Evolutionary conservation across 2,797 vertebrate species (phyloP).

Genomic region (Carduelis carduelis): DNA sequence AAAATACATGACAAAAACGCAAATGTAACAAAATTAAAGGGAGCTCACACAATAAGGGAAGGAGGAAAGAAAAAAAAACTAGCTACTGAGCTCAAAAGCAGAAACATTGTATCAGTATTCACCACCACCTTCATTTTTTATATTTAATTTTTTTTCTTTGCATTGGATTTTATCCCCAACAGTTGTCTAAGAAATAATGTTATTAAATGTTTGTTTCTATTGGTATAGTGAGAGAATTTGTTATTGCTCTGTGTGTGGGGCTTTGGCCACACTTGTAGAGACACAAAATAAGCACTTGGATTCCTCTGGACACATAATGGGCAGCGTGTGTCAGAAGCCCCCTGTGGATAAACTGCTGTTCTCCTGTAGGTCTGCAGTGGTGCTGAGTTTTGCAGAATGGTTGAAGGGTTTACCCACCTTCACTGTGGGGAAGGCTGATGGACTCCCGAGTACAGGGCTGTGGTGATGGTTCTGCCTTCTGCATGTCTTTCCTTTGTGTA

Average conservation of each 20-base stretch:
- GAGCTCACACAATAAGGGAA: not conserved
- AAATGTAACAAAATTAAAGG: rapidly evolving
- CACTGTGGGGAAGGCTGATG: not conserved
- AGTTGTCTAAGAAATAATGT: not conserved
- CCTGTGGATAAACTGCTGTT: not conserved
- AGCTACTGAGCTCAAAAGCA: not conserved
- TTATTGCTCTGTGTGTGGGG: not conserved
- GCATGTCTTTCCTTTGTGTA: not conserved
- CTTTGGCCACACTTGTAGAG: not conserved
- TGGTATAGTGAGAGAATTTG: not conserved
- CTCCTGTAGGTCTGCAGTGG: not conserved
- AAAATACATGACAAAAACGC: not conserved
- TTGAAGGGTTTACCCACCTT: not conserved
- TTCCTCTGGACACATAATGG: not conserved
- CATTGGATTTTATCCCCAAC: not conserved
- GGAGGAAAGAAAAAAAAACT: not conserved
- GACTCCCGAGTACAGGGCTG: not conserved
- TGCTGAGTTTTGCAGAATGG: not conserved
- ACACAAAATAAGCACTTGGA: not conserved
- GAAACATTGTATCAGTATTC: not conserved
- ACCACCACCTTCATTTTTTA: not conserved
- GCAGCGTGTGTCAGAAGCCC: not conserved
- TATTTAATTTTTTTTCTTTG: not conserved
- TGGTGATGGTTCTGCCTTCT: not conserved
- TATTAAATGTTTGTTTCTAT: not conserved